These are phyloP conservation scores for Acrocephalus scirpaceus DNA, from an alignment of 2,797 vertebrate genomes.

Conservation along the genomic window DNA sequence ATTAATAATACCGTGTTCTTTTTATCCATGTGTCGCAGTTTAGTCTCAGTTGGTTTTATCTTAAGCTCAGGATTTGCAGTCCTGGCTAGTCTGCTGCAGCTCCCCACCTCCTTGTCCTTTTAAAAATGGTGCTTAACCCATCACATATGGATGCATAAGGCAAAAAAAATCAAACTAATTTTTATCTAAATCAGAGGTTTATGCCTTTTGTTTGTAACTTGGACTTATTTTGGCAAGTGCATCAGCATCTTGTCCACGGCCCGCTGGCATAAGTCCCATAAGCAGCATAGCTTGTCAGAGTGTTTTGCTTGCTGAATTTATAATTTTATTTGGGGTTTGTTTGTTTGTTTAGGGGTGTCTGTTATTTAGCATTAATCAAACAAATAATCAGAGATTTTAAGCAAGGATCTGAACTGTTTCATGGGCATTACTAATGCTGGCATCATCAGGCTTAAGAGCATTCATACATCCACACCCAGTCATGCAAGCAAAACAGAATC, in stretches of 20 bases:
- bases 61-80: constrained; percentile 57
- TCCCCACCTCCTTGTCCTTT: neutral
- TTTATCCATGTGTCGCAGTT: constrained; percentile 57
- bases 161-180: neutral
- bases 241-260: neutral
- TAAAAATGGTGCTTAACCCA: constrained; percentile 40
- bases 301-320: neutral
- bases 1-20: constrained; percentile 63
- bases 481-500: neutral
- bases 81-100: constrained; percentile 10
- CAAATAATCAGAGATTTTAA: neutral
- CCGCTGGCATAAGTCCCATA: neutral
- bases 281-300: neutral
- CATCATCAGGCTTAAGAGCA: neutral
- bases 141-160: neutral
- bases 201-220: neutral
- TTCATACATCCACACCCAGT: neutral
- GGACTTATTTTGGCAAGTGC: neutral
- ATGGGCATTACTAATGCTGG: neutral
- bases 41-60: constrained; percentile 62
- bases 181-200: neutral
- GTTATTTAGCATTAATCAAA: neutral
- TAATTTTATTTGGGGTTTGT: neutral
- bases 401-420: neutral
- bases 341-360: accelerated